Conservation (phyloP, 1,140 invertebrate genomes). For the Drusus annulatus region DNA sequence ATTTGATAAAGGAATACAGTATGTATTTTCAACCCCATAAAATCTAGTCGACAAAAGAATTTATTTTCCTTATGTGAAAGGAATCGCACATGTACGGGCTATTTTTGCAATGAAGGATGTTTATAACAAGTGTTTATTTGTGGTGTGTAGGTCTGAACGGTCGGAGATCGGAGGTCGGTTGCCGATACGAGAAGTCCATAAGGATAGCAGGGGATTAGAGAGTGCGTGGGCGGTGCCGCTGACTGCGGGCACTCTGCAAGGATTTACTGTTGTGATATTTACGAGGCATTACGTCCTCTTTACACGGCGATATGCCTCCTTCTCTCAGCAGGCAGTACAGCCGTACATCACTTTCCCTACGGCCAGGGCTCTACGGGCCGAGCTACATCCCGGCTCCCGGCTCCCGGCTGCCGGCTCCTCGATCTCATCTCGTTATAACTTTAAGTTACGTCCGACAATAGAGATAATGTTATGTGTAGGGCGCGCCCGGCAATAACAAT, state of each 20-base stretch:
- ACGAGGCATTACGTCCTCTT: constrained; percentile 50
- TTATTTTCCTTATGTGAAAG: too few relatives aligned
- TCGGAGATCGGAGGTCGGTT: background rate
- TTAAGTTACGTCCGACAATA: constrained; percentile 55
- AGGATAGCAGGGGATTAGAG: background rate
- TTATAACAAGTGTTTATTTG: background rate
- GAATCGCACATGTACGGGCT: too few relatives aligned
- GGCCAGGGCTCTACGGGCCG: constrained; percentile 2
- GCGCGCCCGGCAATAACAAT: constrained; percentile 55
- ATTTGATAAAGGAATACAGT: too few relatives aligned
- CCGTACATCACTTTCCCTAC: constrained; percentile 48
- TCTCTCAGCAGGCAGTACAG: background rate
- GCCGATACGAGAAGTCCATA: too few relatives aligned
- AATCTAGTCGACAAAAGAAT: too few relatives aligned
- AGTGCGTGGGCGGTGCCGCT: background rate
- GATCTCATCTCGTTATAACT: constrained; percentile 56
- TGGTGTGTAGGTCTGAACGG: background rate
- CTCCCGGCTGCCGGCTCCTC: background rate
- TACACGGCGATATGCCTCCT: constrained; percentile 38
- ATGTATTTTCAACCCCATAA: too few relatives aligned
- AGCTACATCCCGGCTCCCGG: background rate
- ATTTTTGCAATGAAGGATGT: background rate
- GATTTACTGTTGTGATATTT: constrained; percentile 51
- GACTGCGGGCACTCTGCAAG: constrained; percentile 14
- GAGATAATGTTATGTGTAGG: constrained; percentile 50